Evolutionary conservation across 2,113 vertebrate genomes (phyloP), one percentile per base, ranked within the genome.

Genomic region (Vanacampus margaritifer): DNA sequence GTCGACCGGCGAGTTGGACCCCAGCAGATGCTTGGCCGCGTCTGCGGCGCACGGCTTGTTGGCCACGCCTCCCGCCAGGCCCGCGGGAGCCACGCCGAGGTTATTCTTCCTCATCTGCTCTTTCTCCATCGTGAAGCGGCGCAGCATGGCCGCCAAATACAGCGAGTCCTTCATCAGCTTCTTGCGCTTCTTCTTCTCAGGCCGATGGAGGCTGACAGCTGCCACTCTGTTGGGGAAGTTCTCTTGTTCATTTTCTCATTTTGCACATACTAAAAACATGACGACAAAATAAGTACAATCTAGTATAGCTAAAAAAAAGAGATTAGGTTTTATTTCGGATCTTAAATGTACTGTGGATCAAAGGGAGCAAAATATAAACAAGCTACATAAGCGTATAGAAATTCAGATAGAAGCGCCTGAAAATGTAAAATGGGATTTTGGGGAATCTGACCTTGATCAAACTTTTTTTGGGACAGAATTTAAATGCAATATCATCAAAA

Each of bases 141-240:
- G 90, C 45, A 99, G 90, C 96, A 99, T 98, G 86, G 95, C 95
- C 45, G 96, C 95, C 81, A 98, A 84, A 59, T 93, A 94, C 63
- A 97, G 86, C 0, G 96, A 95, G 83, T 98, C 96, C 86, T 98
- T 99, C 88, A 96, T 97, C 50, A 96, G 81, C 79, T 96, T 97
- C 90, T 98, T 99, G 56, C 91, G 85, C 91, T 98, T 98, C 91
- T 99, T 98, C 89, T 98, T 99, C 84, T 98, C 96, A 17, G 95
- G 95, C 24, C 98, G 96, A 78, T 94, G 93, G 71, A 93, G 90
- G 90, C 93, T 96, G 76, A 98, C 93, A 68, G 93, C 86, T 35
- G 93, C 88, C 75, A 94, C 95, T 69, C 97, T 98, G 89, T 39
- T 10, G 36, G 32, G 46, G 56, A 37, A 24, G 23, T 13, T 8